Base-by-base conservation (phyloP, 2,797 vertebrate species). In the Erpetoichthys calabaricus region DNA sequence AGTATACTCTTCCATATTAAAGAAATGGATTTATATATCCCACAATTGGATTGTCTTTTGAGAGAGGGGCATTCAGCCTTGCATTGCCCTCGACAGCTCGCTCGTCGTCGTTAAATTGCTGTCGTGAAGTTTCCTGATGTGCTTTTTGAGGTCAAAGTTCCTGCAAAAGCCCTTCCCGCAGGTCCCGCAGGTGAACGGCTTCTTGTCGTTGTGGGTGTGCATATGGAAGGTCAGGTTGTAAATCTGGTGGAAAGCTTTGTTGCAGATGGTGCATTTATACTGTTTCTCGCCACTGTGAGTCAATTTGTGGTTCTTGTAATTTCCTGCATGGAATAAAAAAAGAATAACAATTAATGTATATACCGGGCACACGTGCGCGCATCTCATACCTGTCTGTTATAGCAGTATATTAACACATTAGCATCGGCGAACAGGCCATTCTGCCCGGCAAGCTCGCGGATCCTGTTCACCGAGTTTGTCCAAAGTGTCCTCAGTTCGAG, bases 91-190 rank as follows among this genome's bases (percentile, higher is more conserved):
- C 61, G 86, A 70, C 46, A 81, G 73, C 66, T 89, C 85, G 65
- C 79, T 85, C 58, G 75, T 58, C 44, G 77, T 58, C 25, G 69
- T 56, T 64, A 74, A 52, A 58, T 75, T 70, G 63, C 80, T 84
- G 72, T 91, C 90, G 62, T 92, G 90, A 64, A 92, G 79, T 75
- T 92, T 92, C 65, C 90, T 77, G 71, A 92, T 86, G 58, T 91
- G 90, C 69, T 92, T 91, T 81, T 92, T 92, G 75, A 91, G 78
- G 67, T 92, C 90, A 87, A 91, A 92, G 87, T 91, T 92, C 79
- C 89, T 80, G 77, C 90, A 92, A 71, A 92, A 92, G 63, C 90
- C 90, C 74, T 92, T 92, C 64, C 90, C 89, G 72, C 89, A 92
- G 69, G 89, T 87, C 69, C 78, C 78, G 58, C 89, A 92, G 8